Conservation (phyloP, 2,888 invertebrate genomes). For the Aquatica leii region DNA sequence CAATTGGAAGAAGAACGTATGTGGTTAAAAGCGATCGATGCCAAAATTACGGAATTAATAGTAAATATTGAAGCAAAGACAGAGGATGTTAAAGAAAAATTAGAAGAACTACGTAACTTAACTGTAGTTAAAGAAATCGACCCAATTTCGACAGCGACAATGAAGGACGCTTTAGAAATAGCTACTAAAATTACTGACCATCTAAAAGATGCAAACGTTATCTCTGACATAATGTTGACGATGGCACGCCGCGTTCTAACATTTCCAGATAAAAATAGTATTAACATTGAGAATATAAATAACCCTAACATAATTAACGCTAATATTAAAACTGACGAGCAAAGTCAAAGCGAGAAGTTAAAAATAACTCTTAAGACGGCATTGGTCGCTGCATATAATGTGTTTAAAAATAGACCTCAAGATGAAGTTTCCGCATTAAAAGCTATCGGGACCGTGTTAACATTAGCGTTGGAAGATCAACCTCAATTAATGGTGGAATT, state of each 20-base stretch:
- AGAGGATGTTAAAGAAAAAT: slow-evolving; percentile 52
- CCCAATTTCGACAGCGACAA: slow-evolving; percentile 55
- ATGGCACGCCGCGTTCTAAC: slow-evolving; percentile 56
- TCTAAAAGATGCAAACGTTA: slow-evolving; percentile 54
- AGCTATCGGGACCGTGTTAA: slow-evolving; percentile 54
- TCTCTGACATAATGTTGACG: slow-evolving; percentile 57
- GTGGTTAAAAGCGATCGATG: slow-evolving; percentile 51
- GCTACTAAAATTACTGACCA: slow-evolving; percentile 54
- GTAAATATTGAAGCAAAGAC: slow-evolving; percentile 57
- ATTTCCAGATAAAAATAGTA: slow-evolving; percentile 57
- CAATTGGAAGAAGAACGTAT: slow-evolving; percentile 50
- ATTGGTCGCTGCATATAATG: slow-evolving; percentile 57
- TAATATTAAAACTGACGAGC: slow-evolving; percentile 40
- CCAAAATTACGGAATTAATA: slow-evolving; percentile 57
- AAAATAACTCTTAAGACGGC: slow-evolving; percentile 58
- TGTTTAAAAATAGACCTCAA: slow-evolving; percentile 58
- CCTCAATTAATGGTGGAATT: slow-evolving; percentile 52
- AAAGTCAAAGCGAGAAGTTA: slow-evolving; percentile 39
- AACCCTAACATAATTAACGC: slow-evolving; percentile 47
- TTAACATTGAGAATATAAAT: slow-evolving; percentile 57
- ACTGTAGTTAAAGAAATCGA: slow-evolving; percentile 53
- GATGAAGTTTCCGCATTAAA: slow-evolving; percentile 58
- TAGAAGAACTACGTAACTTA: slow-evolving; percentile 56
- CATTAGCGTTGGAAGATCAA: slow-evolving; percentile 52
- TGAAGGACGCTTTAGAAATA: slow-evolving; percentile 54